Percentiles rank a stretch among this genome's conserved stretches.
phyloP scores from a whole-genome alignment of 2,888 invertebrate species.

The Neelides folsomi region DNA sequence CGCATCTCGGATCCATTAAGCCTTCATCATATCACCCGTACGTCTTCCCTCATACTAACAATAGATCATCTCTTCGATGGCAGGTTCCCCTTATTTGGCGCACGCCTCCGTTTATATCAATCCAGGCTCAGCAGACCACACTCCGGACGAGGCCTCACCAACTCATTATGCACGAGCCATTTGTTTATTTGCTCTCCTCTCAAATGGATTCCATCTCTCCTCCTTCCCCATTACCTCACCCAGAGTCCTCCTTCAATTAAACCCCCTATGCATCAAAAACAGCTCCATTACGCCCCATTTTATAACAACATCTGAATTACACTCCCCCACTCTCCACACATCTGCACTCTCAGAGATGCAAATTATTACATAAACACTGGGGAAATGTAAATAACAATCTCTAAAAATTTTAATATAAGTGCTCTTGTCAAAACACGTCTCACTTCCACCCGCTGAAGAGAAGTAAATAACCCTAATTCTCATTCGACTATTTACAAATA shows the following conservation, averaged over 20 bases:
- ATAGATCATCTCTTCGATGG: constrained; percentile 20
- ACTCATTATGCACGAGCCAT: neutral
- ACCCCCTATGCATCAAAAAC: constrained; percentile 3
- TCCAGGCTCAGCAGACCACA: neutral
- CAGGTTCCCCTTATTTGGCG: constrained; percentile 19
- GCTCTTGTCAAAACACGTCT: no score
- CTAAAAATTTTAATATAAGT: no score
- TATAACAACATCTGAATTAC: neutral
- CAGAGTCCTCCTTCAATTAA: neutral
- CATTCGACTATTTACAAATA: no score
- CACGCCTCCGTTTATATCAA: constrained; percentile 5
- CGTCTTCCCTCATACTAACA: constrained; percentile 24
- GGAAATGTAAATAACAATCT: no score
- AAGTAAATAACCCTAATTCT: no score
- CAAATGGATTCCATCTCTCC: neutral
- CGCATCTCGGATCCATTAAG: constrained; percentile 31
- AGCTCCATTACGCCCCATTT: constrained; percentile 1
- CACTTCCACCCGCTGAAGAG: no score
- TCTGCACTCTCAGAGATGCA: neutral
- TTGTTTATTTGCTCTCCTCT: neutral
- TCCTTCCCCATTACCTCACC: neutral
- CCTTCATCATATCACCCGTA: constrained; percentile 30
- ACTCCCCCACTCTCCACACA: neutral
- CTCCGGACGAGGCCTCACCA: neutral
- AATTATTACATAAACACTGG: no score